These are phyloP conservation scores for Trematomus bernacchii DNA, from an alignment of 2,797 vertebrate genomes.

Conservation along the genomic window DNA sequence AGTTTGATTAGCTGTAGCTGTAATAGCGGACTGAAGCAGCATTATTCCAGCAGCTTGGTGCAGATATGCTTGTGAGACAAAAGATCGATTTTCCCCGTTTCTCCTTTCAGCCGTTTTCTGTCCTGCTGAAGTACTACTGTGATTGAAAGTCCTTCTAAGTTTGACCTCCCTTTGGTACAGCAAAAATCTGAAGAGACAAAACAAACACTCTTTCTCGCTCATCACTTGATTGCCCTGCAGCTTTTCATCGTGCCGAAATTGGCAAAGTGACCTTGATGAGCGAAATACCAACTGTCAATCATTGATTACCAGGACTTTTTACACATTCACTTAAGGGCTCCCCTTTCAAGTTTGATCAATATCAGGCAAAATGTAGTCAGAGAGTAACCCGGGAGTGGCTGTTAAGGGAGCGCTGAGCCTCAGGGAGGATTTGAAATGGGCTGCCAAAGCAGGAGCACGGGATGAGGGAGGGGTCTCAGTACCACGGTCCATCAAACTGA, in stretches of 20 bases:
- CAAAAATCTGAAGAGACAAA: slow-evolving; percentile 58
- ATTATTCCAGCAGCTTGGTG: slow-evolving; percentile 11
- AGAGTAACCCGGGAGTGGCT: slow-evolving; percentile 45
- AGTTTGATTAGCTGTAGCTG: slow-evolving; percentile 32
- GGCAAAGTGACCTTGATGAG: slow-evolving; percentile 78
- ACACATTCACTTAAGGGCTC: slow-evolving; percentile 76
- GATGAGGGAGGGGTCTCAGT: not conserved
- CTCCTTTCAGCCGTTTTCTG: slow-evolving; percentile 37
- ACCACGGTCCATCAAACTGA: slow-evolving; percentile 24
- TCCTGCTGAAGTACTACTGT: slow-evolving; percentile 43
- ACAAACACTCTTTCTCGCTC: slow-evolving; percentile 57
- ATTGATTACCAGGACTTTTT: slow-evolving; percentile 77
- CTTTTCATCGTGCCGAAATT: slow-evolving; percentile 56
- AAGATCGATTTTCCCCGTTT: slow-evolving; percentile 40
- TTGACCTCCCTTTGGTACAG: slow-evolving; percentile 52
- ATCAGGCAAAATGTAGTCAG: slow-evolving; percentile 68
- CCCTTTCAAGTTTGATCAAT: slow-evolving; percentile 81
- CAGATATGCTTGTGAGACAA: slow-evolving; percentile 20
- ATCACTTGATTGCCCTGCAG: slow-evolving; percentile 67
- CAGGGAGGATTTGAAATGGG: slow-evolving; percentile 52
- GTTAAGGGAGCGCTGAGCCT: slow-evolving; percentile 49
- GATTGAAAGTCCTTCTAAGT: slow-evolving; percentile 58
- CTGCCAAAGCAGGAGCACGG: slow-evolving; percentile 17
- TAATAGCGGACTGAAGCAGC: slow-evolving; percentile 16
- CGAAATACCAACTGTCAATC: slow-evolving; percentile 76